Evolutionary conservation across 2,113 vertebrate species (phyloP), one percentile per base, ranked within the genome.

Genomic region (Puffinus mauretanicus): DNA sequence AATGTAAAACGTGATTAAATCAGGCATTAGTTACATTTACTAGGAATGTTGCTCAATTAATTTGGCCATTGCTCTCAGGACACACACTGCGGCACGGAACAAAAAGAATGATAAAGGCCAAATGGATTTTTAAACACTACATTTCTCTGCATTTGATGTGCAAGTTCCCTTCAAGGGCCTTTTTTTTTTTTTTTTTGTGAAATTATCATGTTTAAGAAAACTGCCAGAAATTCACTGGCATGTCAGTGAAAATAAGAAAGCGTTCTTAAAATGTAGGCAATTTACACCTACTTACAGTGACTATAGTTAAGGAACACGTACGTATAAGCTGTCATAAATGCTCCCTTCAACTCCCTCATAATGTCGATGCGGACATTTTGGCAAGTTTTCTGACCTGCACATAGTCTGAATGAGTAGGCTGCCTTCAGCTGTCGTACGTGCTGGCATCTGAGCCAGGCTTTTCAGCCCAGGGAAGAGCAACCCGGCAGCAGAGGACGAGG

Each of bases 221-320:
- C 81, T 96, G 85, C 62, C 79, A 93, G 86, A 95, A 96, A 92
- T 97, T 83, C 71, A 66, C 66, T 91, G 87, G 64, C 93, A 65
- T 10, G 66, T 90, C 89, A 94, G 29, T 51, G 81, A 88, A 96
- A 95, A 93, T 84, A 95, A 94, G 86, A 89, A 93, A 91, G 42
- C 82, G 73, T 93, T 96, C 95, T 91, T 79, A 96, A 96, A 95
- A 91, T 64, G 89, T 64, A 87, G 83, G 91, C 91, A 94, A 97
- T 95, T 94, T 82, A 93, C 95, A 96, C 94, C 96, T 96, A 77
- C 93, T 95, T 71, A 54, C 58, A 96, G 84, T 40, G 49, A 87
- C 73, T 95, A 14, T 47, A 95, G 84, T 90, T 91, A 91, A 93
- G 42, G 67, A 96, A 85, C 54, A 54, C 1, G 1, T 38, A 70